phyloP scores from a whole-genome alignment of 2,113 vertebrate species.

The Hippocampus guttulatus region DNA sequence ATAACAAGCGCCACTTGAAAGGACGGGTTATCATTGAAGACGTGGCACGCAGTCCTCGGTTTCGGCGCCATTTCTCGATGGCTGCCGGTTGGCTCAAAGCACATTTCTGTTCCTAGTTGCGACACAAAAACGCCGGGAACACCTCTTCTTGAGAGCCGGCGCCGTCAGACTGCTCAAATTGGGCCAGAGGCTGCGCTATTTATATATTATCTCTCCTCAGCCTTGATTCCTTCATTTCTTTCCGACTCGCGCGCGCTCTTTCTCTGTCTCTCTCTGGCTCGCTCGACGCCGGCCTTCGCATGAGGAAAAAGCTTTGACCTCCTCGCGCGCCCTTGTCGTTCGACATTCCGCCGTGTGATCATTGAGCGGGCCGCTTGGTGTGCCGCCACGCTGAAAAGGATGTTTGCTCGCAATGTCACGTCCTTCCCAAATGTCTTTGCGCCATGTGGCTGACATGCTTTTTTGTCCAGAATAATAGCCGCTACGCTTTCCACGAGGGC shows the following conservation, averaged over 20 bases:
- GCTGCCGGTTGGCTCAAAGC: background rate
- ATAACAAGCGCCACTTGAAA: too few relatives aligned
- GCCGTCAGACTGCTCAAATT: background rate
- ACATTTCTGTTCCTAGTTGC: background rate
- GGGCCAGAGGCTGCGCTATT: constrained; percentile 8
- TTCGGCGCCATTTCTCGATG: too few relatives aligned
- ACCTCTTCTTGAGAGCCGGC: background rate
- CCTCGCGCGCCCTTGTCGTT: background rate
- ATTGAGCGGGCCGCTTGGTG: background rate
- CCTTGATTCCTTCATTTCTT: background rate
- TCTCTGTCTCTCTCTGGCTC: background rate
- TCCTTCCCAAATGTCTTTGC: too few relatives aligned
- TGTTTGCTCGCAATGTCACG: background rate
- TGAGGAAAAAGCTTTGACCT: background rate
- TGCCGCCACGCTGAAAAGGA: background rate
- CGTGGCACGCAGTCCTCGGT: too few relatives aligned
- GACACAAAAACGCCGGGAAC: background rate
- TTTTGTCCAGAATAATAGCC: too few relatives aligned
- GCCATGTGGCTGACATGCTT: too few relatives aligned
- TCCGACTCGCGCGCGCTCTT: too few relatives aligned
- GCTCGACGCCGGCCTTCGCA: background rate
- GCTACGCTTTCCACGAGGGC: too few relatives aligned
- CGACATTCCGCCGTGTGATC: background rate
- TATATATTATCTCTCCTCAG: constrained; percentile 5
- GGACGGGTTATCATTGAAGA: too few relatives aligned